These are phyloP conservation scores for Paraescarpia echinospica DNA, from an alignment of 1,140 invertebrate genomes.

Conservation along the genomic window DNA sequence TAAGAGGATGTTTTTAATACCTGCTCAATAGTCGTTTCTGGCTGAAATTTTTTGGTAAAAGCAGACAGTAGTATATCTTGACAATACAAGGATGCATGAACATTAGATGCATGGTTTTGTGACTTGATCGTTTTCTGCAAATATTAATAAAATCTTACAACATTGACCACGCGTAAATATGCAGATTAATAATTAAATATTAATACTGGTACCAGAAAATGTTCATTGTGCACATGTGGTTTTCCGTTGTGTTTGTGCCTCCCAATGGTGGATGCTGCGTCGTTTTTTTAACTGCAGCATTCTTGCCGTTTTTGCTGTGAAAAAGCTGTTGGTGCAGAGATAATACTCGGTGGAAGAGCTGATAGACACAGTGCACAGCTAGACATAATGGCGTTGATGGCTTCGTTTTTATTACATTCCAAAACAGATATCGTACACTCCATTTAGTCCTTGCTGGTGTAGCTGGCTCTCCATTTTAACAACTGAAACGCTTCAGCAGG, in stretches of 20 bases:
- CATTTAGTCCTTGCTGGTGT: background rate
- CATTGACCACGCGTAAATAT: background rate
- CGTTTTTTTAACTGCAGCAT: background rate
- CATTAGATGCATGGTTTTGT: background rate
- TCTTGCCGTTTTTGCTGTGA: background rate
- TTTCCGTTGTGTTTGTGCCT: background rate
- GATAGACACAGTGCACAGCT: background rate
- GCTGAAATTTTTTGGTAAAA: background rate
- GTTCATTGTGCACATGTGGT: background rate
- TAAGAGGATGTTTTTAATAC: background rate
- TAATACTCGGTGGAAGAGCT: background rate
- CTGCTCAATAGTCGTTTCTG: background rate
- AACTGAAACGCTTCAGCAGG: background rate
- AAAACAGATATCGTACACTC: background rate
- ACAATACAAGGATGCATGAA: background rate
- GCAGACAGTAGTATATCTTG: background rate
- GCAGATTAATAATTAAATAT: background rate
- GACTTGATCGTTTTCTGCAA: background rate
- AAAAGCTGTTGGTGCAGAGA: background rate
- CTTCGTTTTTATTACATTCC: background rate
- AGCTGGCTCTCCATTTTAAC: background rate
- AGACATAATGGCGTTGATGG: background rate
- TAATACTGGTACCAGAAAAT: background rate
- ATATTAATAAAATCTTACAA: background rate
- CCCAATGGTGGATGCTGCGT: background rate